These are phyloP conservation scores for Parazoanthus darwini DNA, from an alignment of 92 coral and sea anemone species.

Conservation along the genomic window DNA sequence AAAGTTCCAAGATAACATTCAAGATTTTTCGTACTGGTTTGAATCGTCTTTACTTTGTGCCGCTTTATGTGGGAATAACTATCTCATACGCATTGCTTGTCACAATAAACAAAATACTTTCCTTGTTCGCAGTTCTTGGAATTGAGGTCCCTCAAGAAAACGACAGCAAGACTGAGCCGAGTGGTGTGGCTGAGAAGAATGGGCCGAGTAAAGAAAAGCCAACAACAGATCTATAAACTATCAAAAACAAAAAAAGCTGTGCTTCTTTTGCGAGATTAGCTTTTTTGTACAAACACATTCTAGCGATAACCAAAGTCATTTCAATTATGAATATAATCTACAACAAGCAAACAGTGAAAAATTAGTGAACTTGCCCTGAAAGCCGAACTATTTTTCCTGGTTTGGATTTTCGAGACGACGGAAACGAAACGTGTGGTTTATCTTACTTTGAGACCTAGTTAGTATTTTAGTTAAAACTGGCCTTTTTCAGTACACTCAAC, in stretches of 20 bases:
- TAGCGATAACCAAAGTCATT: too few species aligned
- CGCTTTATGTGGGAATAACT: background rate
- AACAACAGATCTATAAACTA: conserved; percentile 1
- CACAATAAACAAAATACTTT: background rate
- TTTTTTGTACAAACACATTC: background rate
- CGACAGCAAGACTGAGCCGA: background rate
- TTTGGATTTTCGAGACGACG: too few species aligned
- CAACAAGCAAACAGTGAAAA: too few species aligned
- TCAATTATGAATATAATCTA: too few species aligned
- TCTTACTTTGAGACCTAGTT: too few species aligned
- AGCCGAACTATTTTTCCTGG: too few species aligned
- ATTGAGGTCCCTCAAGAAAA: conserved; percentile 18
- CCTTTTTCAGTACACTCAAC: too few species aligned
- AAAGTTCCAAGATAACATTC: too few species aligned
- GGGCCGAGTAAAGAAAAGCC: conserved; percentile 20
- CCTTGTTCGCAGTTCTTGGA: background rate
- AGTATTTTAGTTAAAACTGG: too few species aligned
- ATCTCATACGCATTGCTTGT: background rate
- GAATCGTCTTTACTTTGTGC: background rate
- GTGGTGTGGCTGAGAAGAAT: background rate
- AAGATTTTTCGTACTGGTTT: too few species aligned
- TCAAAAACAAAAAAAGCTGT: background rate
- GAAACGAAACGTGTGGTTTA: too few species aligned
- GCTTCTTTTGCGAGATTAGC: background rate
- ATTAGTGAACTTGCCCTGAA: too few species aligned